Base-by-base conservation (phyloP, 2,113 vertebrate species). In the Ailurus styani region DNA sequence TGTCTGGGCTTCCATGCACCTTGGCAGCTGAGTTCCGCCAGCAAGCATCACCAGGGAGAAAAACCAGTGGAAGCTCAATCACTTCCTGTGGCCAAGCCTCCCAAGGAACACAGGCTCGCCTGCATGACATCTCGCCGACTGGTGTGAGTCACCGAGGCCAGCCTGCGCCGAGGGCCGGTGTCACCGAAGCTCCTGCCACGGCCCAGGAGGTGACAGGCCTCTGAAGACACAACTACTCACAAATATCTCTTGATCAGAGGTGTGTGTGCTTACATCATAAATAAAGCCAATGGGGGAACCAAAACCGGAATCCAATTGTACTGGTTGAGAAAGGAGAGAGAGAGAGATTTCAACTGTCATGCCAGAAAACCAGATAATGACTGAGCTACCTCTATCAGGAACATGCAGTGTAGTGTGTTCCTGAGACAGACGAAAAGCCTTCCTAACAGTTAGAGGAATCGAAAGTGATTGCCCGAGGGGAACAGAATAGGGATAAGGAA, bases 321-420 rank as follows among this genome's bases (percentile, higher is more conserved):
- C 17, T 64, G 31, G 10, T 40, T 17, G 40, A 27, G 70, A 54
- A 60, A 52, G 25, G 10, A 66, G 34, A 73, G 34, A 66, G 34
- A 50, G 42, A 75, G 18, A 20, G 40, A 4, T 3, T 12, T 29
- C n/a, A 52, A 5, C 23, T 31, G 7, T 52, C 34, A 17, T 13
- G 18, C 62, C 29, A n/a, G 81, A 18, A 50, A 77, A 6, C 20
- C 5, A 23, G 77, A 9, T 29, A 21, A 23, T 6, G 37, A 73
- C 40, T 78, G 45, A 55, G 34, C 6, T 11, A 6, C 7, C n/a
- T 23, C 0, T 7, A 6, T 57, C 11, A 4, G 75, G 70, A 29
- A 40, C 20, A 23, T 9, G 31, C 25, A 45, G 23, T 2, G 4
- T 0, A 31, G 42, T 3, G 0, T 10, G 1, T 10, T 47, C 21